A percentile compares a stretch with the other conserved stretches of the same genome.
These are phyloP conservation scores for Dreissena rostriformis DNA, from an alignment of 1,140 invertebrate genomes.

Conservation along the genomic window DNA sequence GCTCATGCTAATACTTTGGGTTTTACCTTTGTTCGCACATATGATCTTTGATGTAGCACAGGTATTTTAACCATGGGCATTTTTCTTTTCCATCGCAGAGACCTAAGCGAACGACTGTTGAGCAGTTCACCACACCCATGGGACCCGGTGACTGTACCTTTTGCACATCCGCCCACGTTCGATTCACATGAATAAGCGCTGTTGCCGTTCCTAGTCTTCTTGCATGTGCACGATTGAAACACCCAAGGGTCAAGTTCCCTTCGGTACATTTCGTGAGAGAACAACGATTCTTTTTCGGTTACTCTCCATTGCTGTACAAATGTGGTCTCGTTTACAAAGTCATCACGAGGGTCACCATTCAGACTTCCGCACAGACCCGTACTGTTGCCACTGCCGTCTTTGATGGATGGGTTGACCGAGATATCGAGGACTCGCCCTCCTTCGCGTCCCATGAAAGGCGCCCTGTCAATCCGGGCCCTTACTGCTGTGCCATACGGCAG, in stretches of 20 bases:
- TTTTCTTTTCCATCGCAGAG: neutral
- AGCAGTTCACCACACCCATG: constrained; percentile 25
- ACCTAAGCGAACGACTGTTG: constrained; percentile 1
- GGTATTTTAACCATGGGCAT: constrained; percentile 6
- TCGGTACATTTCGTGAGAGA: neutral
- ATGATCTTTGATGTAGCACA: too few relatives aligned
- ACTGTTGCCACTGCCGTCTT: constrained; percentile 32
- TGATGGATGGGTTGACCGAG: constrained; percentile 13
- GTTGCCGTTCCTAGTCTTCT: neutral
- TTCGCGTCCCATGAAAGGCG: constrained; percentile 23
- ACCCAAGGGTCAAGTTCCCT: constrained; percentile 11
- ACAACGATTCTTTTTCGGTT: neutral
- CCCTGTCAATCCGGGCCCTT: constrained; percentile 33
- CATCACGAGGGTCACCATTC: constrained; percentile 19
- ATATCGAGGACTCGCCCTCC: constrained; percentile 39
- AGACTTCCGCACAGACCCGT: constrained; percentile 27
- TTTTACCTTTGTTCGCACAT: too few relatives aligned
- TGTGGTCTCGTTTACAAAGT: constrained; percentile 10
- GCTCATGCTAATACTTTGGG: too few relatives aligned
- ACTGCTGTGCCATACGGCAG: constrained; percentile 36
- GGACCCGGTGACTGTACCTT: constrained; percentile 3
- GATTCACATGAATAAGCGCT: neutral
- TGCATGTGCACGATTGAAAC: constrained; percentile 21
- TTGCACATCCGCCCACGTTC: constrained; percentile 1
- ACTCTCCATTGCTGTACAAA: constrained; percentile 32